Evolutionary conservation across 2,888 invertebrate species (phyloP), one percentile per base, ranked within the genome.

Genomic region (Dexiosoma caninum): DNA sequence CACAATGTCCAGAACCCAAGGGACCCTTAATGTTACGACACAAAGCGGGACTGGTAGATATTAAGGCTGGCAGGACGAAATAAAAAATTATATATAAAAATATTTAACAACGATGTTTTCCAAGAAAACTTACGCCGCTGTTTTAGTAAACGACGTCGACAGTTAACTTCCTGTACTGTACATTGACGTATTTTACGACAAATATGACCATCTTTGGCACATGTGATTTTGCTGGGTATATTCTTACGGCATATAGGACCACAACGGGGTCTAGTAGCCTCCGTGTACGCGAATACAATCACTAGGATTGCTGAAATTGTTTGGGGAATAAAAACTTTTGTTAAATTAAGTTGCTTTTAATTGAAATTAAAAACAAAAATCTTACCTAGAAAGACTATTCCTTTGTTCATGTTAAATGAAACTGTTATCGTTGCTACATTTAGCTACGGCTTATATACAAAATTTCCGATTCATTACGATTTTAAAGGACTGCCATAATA

Each of bases 151-250:
- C 51, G 14, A 0, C 71, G 80, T 10, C 23, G 19, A 30, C 88
- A 87, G 74, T 87, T 87, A 44, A 83, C 67, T 42, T 87, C 85
- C 2, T 84, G 82, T 12, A 87, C 32, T 0, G 75, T 78, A 60
- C 87, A 87, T 16, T 84, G 74, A 0, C 84, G 55, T 46, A 82
- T 84, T 75, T 84, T 83, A 62, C 83, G 83, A n/a, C 82, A 87
- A 10, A 51, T 44, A 19, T 84, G 81, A 1, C 53, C 37, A 30
- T 85, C 82, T 14, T 85, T 77, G 0, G 83, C 71, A 64, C 87
- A 87, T 1, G 84, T 72, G 4, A 83, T 44, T 1, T 19, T 40
- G 49, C 77, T 81, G 12, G 53, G 37, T 40, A 74, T 83, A 76
- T 51, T 64, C 8, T 8, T n/a, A 1, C 57, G 70, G 78, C 87